phyloP scores from a whole-genome alignment of 2,113 vertebrate species.

The Marmota monax region DNA sequence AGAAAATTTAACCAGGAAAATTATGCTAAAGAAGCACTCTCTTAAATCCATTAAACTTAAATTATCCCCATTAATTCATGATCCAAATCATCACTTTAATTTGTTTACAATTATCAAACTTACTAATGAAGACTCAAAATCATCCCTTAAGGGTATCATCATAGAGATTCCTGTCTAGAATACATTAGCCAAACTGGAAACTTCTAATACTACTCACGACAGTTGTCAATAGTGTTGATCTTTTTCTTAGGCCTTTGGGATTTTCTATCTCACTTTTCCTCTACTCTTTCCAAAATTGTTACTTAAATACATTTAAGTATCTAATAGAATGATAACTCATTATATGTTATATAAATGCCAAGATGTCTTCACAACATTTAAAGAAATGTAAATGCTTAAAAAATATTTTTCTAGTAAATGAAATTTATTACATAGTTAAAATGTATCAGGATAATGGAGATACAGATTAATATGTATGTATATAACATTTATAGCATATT shows the following conservation, averaged over 20 bases:
- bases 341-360: background rate
- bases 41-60: background rate
- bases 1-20: background rate
- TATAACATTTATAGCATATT: background rate
- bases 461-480: background rate
- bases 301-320: background rate
- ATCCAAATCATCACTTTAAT: background rate
- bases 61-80: background rate
- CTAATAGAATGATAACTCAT: background rate
- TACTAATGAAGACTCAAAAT: background rate
- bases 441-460: background rate
- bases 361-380: background rate
- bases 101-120: background rate
- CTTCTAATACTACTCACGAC: background rate
- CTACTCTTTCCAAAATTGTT: background rate
- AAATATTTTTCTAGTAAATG: background rate
- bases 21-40: background rate
- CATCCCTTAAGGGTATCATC: background rate
- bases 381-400: background rate
- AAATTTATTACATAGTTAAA: background rate
- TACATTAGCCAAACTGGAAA: background rate
- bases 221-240: background rate
- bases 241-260: background rate
- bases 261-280: background rate
- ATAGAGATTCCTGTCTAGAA: background rate